phyloP scores from a whole-genome alignment of 2,797 vertebrate genomes.

The Tinamus major region DNA sequence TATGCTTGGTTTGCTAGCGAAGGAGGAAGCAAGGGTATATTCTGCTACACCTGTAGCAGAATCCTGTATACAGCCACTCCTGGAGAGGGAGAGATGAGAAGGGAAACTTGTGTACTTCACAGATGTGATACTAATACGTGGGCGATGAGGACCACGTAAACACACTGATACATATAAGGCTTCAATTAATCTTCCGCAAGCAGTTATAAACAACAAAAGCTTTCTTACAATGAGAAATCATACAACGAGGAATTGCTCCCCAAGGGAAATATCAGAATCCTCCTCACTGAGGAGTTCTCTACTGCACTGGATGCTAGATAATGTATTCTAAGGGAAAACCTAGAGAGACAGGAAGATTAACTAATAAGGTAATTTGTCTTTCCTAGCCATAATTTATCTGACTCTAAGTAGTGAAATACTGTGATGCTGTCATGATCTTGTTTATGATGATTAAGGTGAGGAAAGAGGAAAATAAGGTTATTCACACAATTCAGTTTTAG shows the following conservation, averaged over 20 bases:
- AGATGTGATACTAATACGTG: background rate
- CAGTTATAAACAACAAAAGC: constrained; percentile 48
- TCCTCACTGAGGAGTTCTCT: constrained; percentile 40
- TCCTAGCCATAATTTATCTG: constrained; percentile 65
- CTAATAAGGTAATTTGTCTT: constrained; percentile 67
- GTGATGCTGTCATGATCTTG: constrained; percentile 64
- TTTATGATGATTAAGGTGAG: constrained; percentile 71
- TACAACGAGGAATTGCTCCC: constrained; percentile 31
- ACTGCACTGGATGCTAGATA: constrained; percentile 35
- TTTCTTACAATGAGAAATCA: constrained; percentile 40
- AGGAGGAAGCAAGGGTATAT: background rate
- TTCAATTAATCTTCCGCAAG: constrained; percentile 34
- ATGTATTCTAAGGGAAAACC: constrained; percentile 59
- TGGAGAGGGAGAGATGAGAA: background rate
- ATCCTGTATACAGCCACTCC: background rate
- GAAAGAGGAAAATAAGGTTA: constrained; percentile 31
- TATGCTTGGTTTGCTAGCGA: background rate
- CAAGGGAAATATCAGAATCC: constrained; percentile 61
- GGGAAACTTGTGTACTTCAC: constrained; percentile 6
- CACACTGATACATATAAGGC: constrained; percentile 4
- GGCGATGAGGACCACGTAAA: constrained; percentile 32
- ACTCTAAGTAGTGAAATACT: constrained; percentile 65
- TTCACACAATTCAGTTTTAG: constrained; percentile 18
- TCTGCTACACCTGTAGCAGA: background rate
- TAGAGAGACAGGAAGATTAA: constrained; percentile 67